Base-by-base conservation (phyloP, 2,113 vertebrate genomes). In the Neoarius graeffei region DNA sequence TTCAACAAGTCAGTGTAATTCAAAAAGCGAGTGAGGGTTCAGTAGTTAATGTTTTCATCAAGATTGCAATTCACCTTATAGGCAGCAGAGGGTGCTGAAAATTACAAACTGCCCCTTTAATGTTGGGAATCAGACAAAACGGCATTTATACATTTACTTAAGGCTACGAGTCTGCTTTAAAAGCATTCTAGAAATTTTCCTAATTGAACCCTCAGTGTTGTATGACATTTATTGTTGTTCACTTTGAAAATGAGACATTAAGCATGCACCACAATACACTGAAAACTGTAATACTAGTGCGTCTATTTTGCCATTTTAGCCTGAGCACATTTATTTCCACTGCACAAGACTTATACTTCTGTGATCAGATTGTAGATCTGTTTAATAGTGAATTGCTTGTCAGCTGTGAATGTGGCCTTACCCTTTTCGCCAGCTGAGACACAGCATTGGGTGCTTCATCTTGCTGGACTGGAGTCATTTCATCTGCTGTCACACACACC, bases 401-500 rank as follows among this genome's bases (percentile, higher is more conserved):
- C 23, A 10, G 59, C 19, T 64, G 62, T 56, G 62, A 35, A 76
- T 81, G 7, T n/a, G 52, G 17, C 88, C 93, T 74, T 93, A 96
- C 96, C 90, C 92, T 95, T 88, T 90, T 95, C 85, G 95, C 95
- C 90, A 96, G 60, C 76, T 95, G 94, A n/a, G 94, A 92, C 13
- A 96, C 93, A 0, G 93, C 86, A 42, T 87, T 95, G 27, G 94
- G 93, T 1, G 92, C 94, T 66, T 96, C 95, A 6, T 96, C 95
- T 5, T 93, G 91, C 90, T 95, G 93, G 48, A 94, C 91, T 4
- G 94, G 93, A 77, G 91, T 92, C 88, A 93, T 86, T 5, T 95
- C 93, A 42, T 93, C 91, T 25, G 92, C 92, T 27, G 82, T 86
- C 67, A 95, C 94, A 83, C 88, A 89, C 74, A 93, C 95, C 95